Base-by-base conservation (phyloP, 2,113 vertebrate genomes). In the Myotis brandtii region DNA sequence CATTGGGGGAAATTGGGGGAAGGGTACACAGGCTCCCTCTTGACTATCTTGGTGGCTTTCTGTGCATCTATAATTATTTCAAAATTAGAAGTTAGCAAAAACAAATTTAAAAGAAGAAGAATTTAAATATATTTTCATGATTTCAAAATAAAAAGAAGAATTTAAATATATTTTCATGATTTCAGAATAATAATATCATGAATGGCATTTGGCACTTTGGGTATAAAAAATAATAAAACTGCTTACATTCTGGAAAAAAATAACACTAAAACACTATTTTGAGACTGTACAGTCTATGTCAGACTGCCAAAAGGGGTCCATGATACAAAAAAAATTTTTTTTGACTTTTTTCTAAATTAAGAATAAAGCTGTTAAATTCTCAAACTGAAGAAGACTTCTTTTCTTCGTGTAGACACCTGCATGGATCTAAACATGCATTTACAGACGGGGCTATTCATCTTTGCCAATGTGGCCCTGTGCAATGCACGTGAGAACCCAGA, bases 331-430 rank as follows among this genome's bases (percentile, higher is more conserved):
- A n/a, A 25, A 67, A 16, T 17, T 5, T 66, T 34, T 9, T 66
- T n/a, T 81, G 6, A 34, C 12, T 79, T 89, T 79, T 50, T 6
- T 69, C 8, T 64, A 72, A 50, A 70, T 95, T 97, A 92, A 96
- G 97, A 92, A 25, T 43, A 69, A 75, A 56, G 5, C 32, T 66
- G 97, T 73, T 56, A 46, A 59, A 77, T 70, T 62, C 25, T 69
- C 77, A 64, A 32, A 27, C 32, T 50, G 46, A 79, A 88, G 69
- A 56, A 48, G 40, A 77, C 16, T 81, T 2, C 32, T 73, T 37
- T 62, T 43, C 64, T 85, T 72, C 72, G 3, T 79, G 72, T 46
- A 80, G 37, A 43, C 30, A 73, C 46, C 77, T 73, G 37, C 43
- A 32, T 34, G 30, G 34, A 64, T 73, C 43, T 46, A 62, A 54